Evolutionary conservation across 2,888 invertebrate species (phyloP).

Genomic region (Onchidella celtica): DNA sequence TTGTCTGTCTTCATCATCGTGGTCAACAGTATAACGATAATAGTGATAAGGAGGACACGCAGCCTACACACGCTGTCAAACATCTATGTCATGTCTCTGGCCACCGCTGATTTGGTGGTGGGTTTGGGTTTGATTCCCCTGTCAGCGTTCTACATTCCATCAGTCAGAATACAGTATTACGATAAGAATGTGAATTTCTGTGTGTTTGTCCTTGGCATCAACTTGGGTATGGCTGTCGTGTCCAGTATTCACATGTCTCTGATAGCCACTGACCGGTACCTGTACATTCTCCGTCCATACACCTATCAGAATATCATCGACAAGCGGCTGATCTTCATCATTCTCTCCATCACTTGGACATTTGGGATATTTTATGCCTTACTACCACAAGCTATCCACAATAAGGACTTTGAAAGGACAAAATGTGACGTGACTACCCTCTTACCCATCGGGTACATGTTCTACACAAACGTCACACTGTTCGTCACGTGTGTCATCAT

Average conservation of each 20-base stretch:
- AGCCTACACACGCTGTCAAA: constrained; percentile 25
- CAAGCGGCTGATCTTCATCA: background rate
- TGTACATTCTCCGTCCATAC: constrained; percentile 31
- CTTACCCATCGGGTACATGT: constrained; percentile 16
- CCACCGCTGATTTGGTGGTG: background rate
- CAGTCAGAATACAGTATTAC: background rate
- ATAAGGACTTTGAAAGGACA: background rate
- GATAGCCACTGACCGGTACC: constrained; percentile 33
- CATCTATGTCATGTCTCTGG: constrained; percentile 22
- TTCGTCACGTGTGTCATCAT: background rate
- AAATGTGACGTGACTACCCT: constrained; percentile 22
- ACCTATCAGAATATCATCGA: background rate
- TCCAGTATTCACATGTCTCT: constrained; percentile 24
- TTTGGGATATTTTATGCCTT: constrained; percentile 13
- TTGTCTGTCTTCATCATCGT: constrained; percentile 27
- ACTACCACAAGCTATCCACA: constrained; percentile 11
- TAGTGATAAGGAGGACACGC: constrained; percentile 15
- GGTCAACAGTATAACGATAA: constrained; percentile 28
- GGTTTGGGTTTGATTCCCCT: constrained; percentile 8
- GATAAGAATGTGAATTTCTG: background rate
- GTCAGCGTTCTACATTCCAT: background rate
- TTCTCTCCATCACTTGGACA: background rate
- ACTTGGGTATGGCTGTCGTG: constrained; percentile 23
- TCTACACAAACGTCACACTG: background rate
- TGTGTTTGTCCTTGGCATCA: background rate